Percentiles rank a stretch among this genome's conserved stretches.
Conservation (phyloP, 2,888 invertebrate genomes). For the Drosophila mayaguana region DNA sequence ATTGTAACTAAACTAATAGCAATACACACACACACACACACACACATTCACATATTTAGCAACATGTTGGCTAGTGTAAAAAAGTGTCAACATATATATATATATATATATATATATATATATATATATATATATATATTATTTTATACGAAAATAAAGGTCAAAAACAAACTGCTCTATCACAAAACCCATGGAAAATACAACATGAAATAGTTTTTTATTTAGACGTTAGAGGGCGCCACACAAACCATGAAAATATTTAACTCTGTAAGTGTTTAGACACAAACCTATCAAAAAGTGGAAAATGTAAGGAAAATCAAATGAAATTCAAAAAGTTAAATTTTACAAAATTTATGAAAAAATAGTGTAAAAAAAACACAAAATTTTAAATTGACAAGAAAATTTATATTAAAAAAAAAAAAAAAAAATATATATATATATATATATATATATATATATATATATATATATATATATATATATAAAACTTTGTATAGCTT, state of each 20-base stretch:
- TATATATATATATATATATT: constrained; percentile 6
- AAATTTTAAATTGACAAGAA: constrained; percentile 24
- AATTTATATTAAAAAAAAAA: constrained; percentile 4
- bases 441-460: too few relatives aligned
- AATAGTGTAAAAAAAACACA: constrained; percentile 4
- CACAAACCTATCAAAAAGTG: constrained; percentile 24
- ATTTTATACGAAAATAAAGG: constrained; percentile 16
- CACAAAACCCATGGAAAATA: constrained; percentile 5
- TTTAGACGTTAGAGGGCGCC: constrained; percentile 20
- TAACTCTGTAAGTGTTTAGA: constrained; percentile 28
- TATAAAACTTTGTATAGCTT: constrained; percentile 54
- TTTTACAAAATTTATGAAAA: constrained; percentile 11
- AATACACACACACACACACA: constrained; percentile 21
- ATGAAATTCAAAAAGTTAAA: constrained; percentile 18
- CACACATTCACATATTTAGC: constrained; percentile 38
- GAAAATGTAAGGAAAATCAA: constrained; percentile 24
- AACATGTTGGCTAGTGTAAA: constrained; percentile 33
- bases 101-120: constrained; percentile 6
- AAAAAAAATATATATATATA: too few relatives aligned
- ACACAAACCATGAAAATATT: constrained; percentile 9
- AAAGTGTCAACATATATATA: constrained; percentile 18
- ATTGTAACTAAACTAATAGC: constrained; percentile 31
- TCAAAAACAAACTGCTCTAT: constrained; percentile 3
- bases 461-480: too few relatives aligned
- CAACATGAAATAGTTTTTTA: constrained; percentile 20